phyloP scores from a whole-genome alignment of 2,797 vertebrate genomes.

The Lepilemur septentrionalis region DNA sequence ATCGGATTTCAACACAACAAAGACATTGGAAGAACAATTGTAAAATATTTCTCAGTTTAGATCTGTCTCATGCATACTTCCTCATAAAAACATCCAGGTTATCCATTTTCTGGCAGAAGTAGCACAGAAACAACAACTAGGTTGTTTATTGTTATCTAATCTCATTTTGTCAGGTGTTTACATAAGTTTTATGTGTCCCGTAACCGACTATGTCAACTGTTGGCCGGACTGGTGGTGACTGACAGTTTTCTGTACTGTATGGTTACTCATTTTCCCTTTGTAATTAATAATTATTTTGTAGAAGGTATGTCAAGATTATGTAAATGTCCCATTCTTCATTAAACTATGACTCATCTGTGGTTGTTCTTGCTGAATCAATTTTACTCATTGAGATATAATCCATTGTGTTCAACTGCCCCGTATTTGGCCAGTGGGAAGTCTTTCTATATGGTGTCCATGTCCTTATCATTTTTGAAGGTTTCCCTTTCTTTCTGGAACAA shows the following conservation, averaged over 20 bases:
- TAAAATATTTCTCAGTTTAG: background rate
- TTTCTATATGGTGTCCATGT: background rate
- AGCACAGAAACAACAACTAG: background rate
- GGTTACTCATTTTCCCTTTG: background rate
- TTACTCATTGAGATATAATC: background rate
- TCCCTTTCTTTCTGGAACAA: background rate
- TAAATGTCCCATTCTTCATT: background rate
- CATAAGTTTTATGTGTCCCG: background rate
- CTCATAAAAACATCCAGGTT: background rate
- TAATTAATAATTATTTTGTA: constrained; percentile 9
- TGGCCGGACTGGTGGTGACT: background rate
- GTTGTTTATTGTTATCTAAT: background rate
- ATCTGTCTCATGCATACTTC: background rate
- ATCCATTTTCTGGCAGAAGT: background rate
- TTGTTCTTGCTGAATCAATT: background rate
- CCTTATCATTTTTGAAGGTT: background rate
- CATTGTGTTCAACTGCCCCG: background rate
- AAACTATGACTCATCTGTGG: background rate
- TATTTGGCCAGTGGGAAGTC: background rate
- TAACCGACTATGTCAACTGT: background rate
- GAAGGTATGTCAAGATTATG: background rate
- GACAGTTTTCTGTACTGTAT: background rate
- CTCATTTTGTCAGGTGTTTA: background rate
- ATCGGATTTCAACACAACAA: background rate
- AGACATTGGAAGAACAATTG: background rate